Conservation (phyloP, 2,888 invertebrate genomes). For the Vanessa cardui region DNA sequence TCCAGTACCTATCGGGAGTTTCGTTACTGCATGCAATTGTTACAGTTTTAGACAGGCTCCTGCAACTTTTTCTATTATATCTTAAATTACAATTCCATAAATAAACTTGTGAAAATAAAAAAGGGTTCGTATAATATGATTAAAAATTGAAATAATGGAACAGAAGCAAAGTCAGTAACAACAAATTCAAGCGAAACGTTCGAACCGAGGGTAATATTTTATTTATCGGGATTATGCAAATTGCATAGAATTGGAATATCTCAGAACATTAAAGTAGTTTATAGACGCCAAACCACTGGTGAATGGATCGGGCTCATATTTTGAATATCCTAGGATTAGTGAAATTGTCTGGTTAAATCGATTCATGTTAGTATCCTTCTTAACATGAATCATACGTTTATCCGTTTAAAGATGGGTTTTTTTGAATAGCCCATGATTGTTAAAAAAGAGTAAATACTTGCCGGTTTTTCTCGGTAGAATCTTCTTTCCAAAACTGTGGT, state of each 20-base stretch:
- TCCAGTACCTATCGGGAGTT: too few relatives aligned
- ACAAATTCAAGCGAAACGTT: constrained; percentile 24
- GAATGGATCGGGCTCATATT: constrained; percentile 17
- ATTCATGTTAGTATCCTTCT: neutral
- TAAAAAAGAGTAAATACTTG: too few relatives aligned
- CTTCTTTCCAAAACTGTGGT: too few relatives aligned
- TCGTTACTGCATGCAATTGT: too few relatives aligned
- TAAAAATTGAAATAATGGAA: constrained; percentile 12
- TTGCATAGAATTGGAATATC: constrained; percentile 31
- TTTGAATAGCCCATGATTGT: neutral
- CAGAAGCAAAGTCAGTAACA: constrained; percentile 24
- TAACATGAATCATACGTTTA: neutral
- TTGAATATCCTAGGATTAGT: constrained; percentile 21
- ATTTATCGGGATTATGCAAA: constrained; percentile 38
- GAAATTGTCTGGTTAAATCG: constrained; percentile 12
- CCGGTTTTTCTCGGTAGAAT: too few relatives aligned
- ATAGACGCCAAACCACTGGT: constrained; percentile 19
- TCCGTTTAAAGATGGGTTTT: neutral
- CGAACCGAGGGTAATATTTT: constrained; percentile 32
- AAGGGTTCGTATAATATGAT: constrained; percentile 1
- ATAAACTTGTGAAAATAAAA: neutral
- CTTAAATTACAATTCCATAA: neutral
- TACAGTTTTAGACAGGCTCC: too few relatives aligned
- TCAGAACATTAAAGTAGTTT: constrained; percentile 34
- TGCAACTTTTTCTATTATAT: too few relatives aligned